Conservation (phyloP, 2,888 invertebrate species). For the Falcaria lacertinaria region DNA sequence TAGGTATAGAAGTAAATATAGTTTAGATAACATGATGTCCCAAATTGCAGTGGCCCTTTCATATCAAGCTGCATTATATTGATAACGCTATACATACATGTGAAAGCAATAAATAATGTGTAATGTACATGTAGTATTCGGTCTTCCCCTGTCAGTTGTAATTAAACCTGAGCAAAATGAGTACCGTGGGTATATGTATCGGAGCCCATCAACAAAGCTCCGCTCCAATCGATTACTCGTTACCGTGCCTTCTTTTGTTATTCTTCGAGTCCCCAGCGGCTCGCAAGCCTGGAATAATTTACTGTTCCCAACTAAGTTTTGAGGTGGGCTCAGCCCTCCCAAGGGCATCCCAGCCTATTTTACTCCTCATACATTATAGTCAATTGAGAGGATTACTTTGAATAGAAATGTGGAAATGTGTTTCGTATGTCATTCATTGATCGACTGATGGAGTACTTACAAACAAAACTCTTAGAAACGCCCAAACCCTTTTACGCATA, state of each 20-base stretch:
- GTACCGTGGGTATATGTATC: constrained; percentile 6
- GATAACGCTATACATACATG: no score
- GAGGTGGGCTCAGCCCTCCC: constrained; percentile 48
- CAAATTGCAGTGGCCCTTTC: no score
- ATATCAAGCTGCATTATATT: no score
- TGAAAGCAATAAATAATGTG: no score
- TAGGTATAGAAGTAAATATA: no score
- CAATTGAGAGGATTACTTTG: constrained; percentile 32
- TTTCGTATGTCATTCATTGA: not conserved
- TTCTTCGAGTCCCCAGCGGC: constrained; percentile 47
- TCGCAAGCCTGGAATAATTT: constrained; percentile 55
- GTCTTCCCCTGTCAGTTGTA: no score
- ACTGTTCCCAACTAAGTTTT: constrained; percentile 61
- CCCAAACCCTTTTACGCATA: no score
- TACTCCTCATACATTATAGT: constrained; percentile 36
- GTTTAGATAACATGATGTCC: no score
- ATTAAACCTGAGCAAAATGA: not conserved
- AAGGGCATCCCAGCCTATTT: constrained; percentile 36
- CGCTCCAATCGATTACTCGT: constrained; percentile 42
- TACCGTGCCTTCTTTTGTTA: constrained; percentile 51
- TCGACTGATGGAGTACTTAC: not conserved
- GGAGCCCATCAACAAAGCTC: constrained; percentile 15
- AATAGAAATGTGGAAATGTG: constrained; percentile 21
- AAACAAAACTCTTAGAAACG: no score
- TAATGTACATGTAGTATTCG: no score